These are phyloP conservation scores for Sceloporus undulatus DNA, from an alignment of 2,113 vertebrate species.

Conservation along the genomic window DNA sequence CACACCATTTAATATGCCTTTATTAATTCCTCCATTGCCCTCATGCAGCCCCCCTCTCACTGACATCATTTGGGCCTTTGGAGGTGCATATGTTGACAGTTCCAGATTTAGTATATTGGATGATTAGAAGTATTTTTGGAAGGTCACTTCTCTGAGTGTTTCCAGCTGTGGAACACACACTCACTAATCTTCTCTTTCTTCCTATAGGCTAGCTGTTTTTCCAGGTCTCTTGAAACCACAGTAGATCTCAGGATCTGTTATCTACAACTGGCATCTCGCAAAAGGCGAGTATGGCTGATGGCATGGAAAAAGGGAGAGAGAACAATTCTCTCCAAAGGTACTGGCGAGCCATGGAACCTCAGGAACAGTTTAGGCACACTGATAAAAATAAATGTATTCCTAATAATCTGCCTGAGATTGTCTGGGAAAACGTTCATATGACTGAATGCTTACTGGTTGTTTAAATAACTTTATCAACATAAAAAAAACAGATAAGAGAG, in stretches of 20 bases:
- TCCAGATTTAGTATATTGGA: slow-evolving; percentile 44
- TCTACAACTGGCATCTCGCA: neutral
- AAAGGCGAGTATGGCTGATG: neutral
- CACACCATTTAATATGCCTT: slow-evolving; percentile 1
- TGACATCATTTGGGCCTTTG: slow-evolving; percentile 50
- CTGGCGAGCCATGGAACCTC: neutral
- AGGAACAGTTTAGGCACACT: neutral
- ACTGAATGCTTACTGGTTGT: too few relatives aligned
- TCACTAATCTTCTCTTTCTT: neutral
- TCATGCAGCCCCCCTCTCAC: neutral
- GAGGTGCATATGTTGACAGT: slow-evolving; percentile 51
- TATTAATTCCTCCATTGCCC: slow-evolving; percentile 43
- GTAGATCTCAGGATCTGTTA: neutral
- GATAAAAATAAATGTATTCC: neutral
- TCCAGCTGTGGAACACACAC: too few relatives aligned
- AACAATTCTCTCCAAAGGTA: neutral
- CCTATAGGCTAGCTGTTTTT: neutral
- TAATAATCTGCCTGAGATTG: neutral
- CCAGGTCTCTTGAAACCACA: rapidly evolving
- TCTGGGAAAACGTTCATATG: too few relatives aligned
- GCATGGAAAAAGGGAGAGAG: slow-evolving; percentile 16
- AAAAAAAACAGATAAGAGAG: too few relatives aligned
- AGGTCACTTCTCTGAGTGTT: too few relatives aligned
- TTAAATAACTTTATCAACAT: too few relatives aligned
- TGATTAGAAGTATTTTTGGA: slow-evolving; percentile 3